phyloP scores from a whole-genome alignment of 2,888 invertebrate genomes.

The Gymnosoma rotundatum region DNA sequence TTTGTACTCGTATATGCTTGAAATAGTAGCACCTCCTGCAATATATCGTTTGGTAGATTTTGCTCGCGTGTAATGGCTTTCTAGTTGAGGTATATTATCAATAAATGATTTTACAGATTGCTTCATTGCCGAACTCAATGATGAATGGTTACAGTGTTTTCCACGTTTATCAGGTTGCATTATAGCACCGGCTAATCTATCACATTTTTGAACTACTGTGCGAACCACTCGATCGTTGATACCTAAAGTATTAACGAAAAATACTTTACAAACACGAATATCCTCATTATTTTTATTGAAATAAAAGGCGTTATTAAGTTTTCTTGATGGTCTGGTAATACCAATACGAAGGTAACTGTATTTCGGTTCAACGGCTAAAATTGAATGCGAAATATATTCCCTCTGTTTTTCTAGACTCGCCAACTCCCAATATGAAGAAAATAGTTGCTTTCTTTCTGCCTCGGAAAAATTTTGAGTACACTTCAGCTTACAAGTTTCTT shows the following conservation, averaged over 20 bases:
- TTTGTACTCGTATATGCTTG: conserved; percentile 45
- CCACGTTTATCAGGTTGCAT: conserved; percentile 52
- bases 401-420: too few species aligned
- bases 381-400: background rate
- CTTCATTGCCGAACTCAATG: conserved; percentile 41
- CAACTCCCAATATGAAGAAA: background rate
- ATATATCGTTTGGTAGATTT: conserved; percentile 50
- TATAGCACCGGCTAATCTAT: conserved; percentile 16
- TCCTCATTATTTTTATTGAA: conserved; percentile 17
- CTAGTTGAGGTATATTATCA: conserved; percentile 54
- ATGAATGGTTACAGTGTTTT: conserved; percentile 56
- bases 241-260: conserved; percentile 51
- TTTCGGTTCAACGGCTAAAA: conserved; percentile 1
- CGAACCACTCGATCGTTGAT: conserved; percentile 45
- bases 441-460: background rate
- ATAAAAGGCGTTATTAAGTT: background rate
- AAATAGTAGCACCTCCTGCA: conserved; percentile 46
- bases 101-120: conserved; percentile 54
- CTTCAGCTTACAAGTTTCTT: background rate
- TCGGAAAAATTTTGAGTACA: background rate
- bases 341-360: conserved; percentile 5
- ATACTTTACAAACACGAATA: conserved; percentile 21
- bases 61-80: conserved; percentile 49
- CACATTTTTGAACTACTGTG: conserved; percentile 15
- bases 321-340: background rate